Evolutionary conservation across 1,140 invertebrate genomes (phyloP).

Genomic region (Euwallacea fornicatus): DNA sequence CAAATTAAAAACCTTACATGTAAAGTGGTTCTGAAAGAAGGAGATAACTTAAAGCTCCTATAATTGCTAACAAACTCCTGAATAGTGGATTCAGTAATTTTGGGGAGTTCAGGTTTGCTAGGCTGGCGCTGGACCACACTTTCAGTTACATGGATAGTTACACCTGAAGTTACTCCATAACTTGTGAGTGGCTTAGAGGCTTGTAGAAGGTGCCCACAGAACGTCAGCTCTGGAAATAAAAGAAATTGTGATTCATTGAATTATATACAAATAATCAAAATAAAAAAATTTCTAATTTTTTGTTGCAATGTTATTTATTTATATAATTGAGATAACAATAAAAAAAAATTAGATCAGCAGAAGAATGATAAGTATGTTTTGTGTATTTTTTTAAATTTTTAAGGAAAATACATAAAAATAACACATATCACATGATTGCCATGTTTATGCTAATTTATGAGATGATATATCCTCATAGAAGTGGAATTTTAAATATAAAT

Average conservation of each 20-base stretch:
- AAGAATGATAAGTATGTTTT: too few species aligned
- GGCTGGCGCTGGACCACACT: constrained; percentile 53
- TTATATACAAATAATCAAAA: background rate
- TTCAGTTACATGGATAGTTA: constrained; percentile 58
- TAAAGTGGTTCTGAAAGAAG: constrained; percentile 55
- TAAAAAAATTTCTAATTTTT: too few species aligned
- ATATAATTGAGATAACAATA: too few species aligned
- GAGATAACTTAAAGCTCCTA: constrained; percentile 55
- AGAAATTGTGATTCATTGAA: background rate
- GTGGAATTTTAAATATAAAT: too few species aligned
- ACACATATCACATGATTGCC: too few species aligned
- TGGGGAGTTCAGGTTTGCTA: constrained; percentile 38
- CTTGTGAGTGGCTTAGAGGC: constrained; percentile 56
- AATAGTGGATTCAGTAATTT: constrained; percentile 54
- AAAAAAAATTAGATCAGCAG: too few species aligned
- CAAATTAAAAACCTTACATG: constrained; percentile 47
- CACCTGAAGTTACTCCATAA: constrained; percentile 58
- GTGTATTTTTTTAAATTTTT: too few species aligned
- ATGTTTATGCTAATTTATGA: too few species aligned
- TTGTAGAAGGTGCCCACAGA: constrained; percentile 59
- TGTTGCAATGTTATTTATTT: too few species aligned
- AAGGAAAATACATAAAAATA: too few species aligned
- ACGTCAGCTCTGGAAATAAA: constrained; percentile 57
- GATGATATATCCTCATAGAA: too few species aligned
- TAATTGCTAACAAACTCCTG: constrained; percentile 56